Conservation (phyloP, 1,140 invertebrate genomes). For the Phenacoccus solenopsis region DNA sequence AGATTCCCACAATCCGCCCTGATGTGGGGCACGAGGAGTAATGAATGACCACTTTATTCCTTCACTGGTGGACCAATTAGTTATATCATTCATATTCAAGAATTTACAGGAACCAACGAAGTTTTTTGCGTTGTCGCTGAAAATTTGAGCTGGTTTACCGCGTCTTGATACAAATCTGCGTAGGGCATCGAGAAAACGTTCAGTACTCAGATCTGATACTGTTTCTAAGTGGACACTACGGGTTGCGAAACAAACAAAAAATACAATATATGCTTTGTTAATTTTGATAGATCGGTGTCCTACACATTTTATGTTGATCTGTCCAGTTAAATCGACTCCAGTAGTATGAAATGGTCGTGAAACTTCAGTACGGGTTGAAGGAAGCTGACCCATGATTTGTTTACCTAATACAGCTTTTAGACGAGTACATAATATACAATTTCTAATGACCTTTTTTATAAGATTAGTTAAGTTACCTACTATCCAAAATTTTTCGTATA, state of each 20-base stretch:
- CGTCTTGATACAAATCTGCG: conserved; percentile 33
- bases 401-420: conserved; percentile 19
- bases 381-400: conserved; percentile 31
- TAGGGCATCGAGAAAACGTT: conserved; percentile 33
- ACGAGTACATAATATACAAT: conserved; percentile 29
- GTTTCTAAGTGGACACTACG: conserved; percentile 36
- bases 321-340: conserved; percentile 35
- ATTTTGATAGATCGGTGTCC: conserved; percentile 24
- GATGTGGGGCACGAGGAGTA: conserved; percentile 30
- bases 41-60: conserved; percentile 29
- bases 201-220: conserved; percentile 32
- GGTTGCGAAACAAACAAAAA: conserved; percentile 36
- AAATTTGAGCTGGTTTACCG: conserved; percentile 23
- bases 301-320: conserved; percentile 30
- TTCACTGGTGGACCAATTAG: background rate
- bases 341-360: conserved; percentile 28
- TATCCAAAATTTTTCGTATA: conserved; percentile 31
- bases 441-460: conserved; percentile 24
- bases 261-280: conserved; percentile 33
- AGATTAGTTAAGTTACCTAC: conserved; percentile 24
- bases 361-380: conserved; percentile 25
- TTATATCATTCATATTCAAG: background rate
- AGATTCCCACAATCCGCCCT: conserved; percentile 32
- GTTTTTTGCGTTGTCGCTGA: background rate
- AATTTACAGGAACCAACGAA: background rate